phyloP scores from a whole-genome alignment of 2,113 vertebrate species.

The Ageneiosus marmoratus region DNA sequence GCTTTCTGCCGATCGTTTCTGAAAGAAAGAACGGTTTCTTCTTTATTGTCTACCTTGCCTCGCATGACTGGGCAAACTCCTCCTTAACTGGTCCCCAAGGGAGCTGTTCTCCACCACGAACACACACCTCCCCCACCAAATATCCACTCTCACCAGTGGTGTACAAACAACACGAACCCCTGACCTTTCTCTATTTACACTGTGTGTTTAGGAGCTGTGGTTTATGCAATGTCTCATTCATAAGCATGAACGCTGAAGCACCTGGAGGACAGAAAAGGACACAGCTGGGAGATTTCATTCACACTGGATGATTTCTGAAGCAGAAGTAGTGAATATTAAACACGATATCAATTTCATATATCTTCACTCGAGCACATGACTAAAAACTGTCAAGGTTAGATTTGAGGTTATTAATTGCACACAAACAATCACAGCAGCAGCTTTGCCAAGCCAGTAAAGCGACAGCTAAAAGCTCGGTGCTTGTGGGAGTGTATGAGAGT shows the following conservation, averaged over 20 bases:
- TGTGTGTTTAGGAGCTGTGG: slow-evolving; percentile 7
- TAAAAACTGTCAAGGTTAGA: slow-evolving; percentile 37
- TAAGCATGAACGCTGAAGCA: background rate
- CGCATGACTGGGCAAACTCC: background rate
- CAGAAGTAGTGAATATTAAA: background rate
- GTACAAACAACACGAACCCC: slow-evolving; percentile 16
- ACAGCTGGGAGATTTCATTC: background rate
- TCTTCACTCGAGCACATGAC: background rate
- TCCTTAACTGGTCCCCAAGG: background rate
- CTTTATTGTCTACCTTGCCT: background rate
- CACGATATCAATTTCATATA: slow-evolving; percentile 9
- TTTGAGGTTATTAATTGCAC: slow-evolving; percentile 28
- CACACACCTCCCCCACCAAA: slow-evolving; percentile 1
- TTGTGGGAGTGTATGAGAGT: slow-evolving; percentile 11
- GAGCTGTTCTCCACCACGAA: background rate
- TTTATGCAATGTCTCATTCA: background rate
- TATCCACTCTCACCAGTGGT: background rate
- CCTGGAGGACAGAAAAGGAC: slow-evolving; percentile 3
- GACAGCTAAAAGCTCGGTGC: slow-evolving; percentile 38
- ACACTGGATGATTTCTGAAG: background rate
- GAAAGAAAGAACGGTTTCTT: background rate
- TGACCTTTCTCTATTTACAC: slow-evolving; percentile 40
- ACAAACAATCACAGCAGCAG: background rate
- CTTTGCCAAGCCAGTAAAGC: slow-evolving; percentile 31
- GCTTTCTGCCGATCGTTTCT: background rate